These are phyloP conservation scores for Scolopax rusticola DNA, from an alignment of 2,797 vertebrate species.

Conservation along the genomic window DNA sequence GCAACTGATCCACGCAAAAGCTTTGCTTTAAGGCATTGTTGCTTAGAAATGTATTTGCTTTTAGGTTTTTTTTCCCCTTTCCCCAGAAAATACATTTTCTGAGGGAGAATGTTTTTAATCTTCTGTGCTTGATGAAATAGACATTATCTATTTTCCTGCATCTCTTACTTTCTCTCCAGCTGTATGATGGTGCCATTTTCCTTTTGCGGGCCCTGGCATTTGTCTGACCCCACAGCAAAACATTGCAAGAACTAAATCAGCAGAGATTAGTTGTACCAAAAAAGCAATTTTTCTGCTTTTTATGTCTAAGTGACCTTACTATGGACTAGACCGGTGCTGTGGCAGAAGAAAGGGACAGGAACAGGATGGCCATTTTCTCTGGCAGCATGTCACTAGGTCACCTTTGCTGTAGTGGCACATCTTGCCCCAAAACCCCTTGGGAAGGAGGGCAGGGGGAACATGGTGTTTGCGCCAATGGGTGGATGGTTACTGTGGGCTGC, in stretches of 20 bases:
- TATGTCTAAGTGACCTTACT: not conserved
- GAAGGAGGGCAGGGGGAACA: not conserved
- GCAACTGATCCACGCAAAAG: not conserved
- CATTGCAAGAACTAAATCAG: not conserved
- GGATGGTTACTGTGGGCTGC: not conserved
- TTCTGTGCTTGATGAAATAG: not conserved
- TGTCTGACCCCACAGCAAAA: not conserved
- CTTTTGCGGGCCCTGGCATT: not conserved
- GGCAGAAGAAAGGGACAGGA: not conserved
- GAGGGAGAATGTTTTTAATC: not conserved
- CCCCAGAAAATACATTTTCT: not conserved
- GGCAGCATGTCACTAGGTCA: not conserved
- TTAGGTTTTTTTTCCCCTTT: not conserved
- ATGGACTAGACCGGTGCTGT: not conserved
- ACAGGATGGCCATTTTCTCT: not conserved
- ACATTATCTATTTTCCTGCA: not conserved
- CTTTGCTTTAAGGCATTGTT: not conserved
- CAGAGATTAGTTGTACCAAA: not conserved
- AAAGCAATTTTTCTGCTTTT: not conserved
- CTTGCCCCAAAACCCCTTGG: not conserved
- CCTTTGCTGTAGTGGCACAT: not conserved
- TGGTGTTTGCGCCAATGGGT: not conserved
- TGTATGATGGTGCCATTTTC: not conserved
- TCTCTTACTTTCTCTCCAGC: not conserved
- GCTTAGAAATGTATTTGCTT: not conserved